A percentile compares a stretch with the other conserved stretches of the same genome.
phyloP scores from a whole-genome alignment of 2,113 vertebrate genomes.

The Phoxinus phoxinus region DNA sequence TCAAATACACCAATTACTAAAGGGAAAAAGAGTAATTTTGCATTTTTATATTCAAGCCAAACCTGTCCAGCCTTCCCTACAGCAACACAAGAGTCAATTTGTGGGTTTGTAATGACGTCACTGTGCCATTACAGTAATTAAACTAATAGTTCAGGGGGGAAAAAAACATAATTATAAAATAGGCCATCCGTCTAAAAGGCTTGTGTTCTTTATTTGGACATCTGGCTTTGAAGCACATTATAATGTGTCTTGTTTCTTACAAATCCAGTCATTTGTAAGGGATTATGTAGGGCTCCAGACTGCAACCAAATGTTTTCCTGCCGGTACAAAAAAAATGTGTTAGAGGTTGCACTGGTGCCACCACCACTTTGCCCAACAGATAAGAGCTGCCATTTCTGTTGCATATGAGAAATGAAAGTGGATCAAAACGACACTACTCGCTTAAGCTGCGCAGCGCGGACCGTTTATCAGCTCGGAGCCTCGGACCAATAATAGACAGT shows the following conservation, averaged over 20 bases:
- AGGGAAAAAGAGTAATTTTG: background rate
- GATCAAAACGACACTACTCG: too few relatives aligned
- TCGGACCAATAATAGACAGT: too few relatives aligned
- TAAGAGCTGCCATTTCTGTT: too few relatives aligned
- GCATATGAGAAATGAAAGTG: too few relatives aligned
- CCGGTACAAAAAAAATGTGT: too few relatives aligned
- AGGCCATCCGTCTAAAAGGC: background rate
- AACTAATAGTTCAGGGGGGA: background rate
- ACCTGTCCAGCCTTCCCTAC: background rate
- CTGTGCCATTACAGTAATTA: background rate
- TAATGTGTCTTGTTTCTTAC: slow-evolving; percentile 5
- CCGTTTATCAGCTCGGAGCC: too few relatives aligned
- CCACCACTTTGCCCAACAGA: too few relatives aligned
- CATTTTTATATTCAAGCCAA: background rate
- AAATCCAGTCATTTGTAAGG: background rate
- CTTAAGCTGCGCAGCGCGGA: too few relatives aligned
- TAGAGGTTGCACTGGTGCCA: too few relatives aligned
- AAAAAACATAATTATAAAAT: background rate
- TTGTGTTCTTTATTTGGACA: background rate
- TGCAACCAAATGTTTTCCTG: too few relatives aligned
- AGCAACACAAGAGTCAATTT: background rate
- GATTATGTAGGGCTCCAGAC: too few relatives aligned
- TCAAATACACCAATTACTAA: background rate
- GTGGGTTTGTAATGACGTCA: background rate
- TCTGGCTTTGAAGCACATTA: background rate